These are phyloP conservation scores for Taphrorychus bicolor DNA, from an alignment of 2,888 invertebrate genomes.

Conservation along the genomic window DNA sequence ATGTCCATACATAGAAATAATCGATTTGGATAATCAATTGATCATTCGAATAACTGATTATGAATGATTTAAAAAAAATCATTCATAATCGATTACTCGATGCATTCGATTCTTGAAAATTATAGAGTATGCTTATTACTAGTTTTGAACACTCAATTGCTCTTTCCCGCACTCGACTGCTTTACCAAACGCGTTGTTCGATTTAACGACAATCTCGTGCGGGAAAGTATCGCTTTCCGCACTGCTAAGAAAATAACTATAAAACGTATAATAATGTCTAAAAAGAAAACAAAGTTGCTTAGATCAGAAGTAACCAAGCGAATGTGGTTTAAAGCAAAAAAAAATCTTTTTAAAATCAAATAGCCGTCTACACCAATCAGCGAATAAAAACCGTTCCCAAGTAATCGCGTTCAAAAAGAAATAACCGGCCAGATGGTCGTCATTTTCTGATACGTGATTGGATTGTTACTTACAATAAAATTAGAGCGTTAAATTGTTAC, in stretches of 20 bases:
- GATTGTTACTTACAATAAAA: slow-evolving; percentile 40
- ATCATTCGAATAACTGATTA: too few species aligned
- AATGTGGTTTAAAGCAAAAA: background rate
- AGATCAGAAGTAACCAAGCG: background rate
- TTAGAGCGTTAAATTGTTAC: slow-evolving; percentile 42
- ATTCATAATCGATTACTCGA: too few species aligned
- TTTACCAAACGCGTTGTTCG: too few species aligned
- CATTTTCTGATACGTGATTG: slow-evolving; percentile 37
- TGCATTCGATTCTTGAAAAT: too few species aligned
- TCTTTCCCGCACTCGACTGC: too few species aligned
- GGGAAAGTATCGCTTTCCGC: background rate
- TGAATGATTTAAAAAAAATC: too few species aligned
- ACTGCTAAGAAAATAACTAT: background rate
- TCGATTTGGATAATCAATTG: too few species aligned
- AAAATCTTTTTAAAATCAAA: background rate
- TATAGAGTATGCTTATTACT: too few species aligned
- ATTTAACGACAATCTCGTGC: too few species aligned
- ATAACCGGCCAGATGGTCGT: slow-evolving; percentile 36
- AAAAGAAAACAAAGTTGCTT: background rate
- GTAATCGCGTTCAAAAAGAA: slow-evolving; percentile 34
- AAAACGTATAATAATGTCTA: too few species aligned
- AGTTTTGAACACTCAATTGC: too few species aligned
- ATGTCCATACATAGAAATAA: too few species aligned
- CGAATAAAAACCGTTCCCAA: slow-evolving; percentile 29
- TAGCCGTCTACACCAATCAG: background rate